Evolutionary conservation across 2,888 invertebrate species (phyloP).

Genomic region (Kryphioiulus occultus): DNA sequence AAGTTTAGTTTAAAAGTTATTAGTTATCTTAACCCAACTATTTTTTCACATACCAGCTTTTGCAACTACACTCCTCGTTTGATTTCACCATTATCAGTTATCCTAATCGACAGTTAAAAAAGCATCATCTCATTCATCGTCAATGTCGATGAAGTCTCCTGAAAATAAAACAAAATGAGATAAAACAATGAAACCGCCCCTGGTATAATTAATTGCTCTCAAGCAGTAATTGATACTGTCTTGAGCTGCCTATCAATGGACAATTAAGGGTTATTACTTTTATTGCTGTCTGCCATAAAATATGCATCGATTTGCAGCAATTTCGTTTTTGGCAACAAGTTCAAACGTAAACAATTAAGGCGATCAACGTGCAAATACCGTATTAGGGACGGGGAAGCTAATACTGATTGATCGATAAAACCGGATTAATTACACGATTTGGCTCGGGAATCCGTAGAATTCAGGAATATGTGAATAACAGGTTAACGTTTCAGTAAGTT

Average conservation of each 20-base stretch:
- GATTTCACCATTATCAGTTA: too few relatives aligned
- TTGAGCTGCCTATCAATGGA: not conserved
- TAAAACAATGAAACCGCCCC: not conserved
- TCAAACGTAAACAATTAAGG: not conserved
- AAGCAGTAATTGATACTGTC: not conserved
- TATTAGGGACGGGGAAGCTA: not conserved
- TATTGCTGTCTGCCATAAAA: not conserved
- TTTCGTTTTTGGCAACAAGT: not conserved
- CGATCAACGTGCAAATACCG: not conserved
- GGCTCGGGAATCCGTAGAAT: not conserved
- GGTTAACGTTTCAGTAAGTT: too few relatives aligned
- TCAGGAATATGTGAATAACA: not conserved
- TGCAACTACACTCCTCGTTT: too few relatives aligned
- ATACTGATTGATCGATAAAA: not conserved
- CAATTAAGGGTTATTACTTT: not conserved
- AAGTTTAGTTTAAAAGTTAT: too few relatives aligned
- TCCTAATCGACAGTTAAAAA: not conserved
- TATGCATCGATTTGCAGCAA: not conserved
- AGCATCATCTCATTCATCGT: not conserved
- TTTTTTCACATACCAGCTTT: too few relatives aligned
- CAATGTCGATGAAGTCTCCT: not conserved
- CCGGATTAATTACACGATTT: not conserved
- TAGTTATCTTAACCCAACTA: too few relatives aligned
- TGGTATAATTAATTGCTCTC: not conserved
- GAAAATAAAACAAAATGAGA: not conserved